These are phyloP conservation scores for Xenopus laevis DNA, from an alignment of 2,113 vertebrate species.

Conservation along the genomic window DNA sequence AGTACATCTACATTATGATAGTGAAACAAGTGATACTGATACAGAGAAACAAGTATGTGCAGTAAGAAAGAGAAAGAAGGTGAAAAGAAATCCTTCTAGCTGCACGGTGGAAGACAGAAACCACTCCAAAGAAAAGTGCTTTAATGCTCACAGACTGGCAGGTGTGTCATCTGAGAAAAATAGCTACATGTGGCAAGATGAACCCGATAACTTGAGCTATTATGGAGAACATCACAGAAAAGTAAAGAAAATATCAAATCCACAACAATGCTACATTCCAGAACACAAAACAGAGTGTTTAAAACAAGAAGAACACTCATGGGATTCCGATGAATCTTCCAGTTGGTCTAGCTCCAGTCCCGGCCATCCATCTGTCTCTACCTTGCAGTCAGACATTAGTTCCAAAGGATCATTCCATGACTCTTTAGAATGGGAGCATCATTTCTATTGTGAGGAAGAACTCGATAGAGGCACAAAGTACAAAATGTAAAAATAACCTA, in stretches of 20 bases:
- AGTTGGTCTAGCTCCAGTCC: background rate
- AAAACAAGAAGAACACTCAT: slow-evolving; percentile 27
- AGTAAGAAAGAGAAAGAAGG: slow-evolving; percentile 48
- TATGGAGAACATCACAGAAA: background rate
- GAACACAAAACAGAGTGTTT: slow-evolving; percentile 2
- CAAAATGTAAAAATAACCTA: background rate
- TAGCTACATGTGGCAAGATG: background rate
- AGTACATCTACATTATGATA: slow-evolving; percentile 50
- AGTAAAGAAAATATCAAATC: background rate
- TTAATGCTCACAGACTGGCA: background rate
- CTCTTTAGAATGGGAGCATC: slow-evolving; percentile 30
- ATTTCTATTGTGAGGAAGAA: slow-evolving; percentile 11
- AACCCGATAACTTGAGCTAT: background rate
- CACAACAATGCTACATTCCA: background rate
- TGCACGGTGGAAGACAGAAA: slow-evolving; percentile 43
- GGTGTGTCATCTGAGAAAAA: background rate
- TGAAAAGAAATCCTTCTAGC: slow-evolving; percentile 33
- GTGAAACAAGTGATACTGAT: slow-evolving; percentile 46
- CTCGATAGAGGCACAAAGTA: background rate
- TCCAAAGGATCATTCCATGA: slow-evolving; percentile 8
- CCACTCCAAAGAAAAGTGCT: slow-evolving; percentile 4
- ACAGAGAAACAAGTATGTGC: slow-evolving; percentile 47
- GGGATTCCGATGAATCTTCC: slow-evolving; percentile 9
- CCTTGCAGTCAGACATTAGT: background rate
- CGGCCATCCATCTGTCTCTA: background rate